phyloP scores from a whole-genome alignment of 2,797 vertebrate genomes.

The Gastrophryne carolinensis region DNA sequence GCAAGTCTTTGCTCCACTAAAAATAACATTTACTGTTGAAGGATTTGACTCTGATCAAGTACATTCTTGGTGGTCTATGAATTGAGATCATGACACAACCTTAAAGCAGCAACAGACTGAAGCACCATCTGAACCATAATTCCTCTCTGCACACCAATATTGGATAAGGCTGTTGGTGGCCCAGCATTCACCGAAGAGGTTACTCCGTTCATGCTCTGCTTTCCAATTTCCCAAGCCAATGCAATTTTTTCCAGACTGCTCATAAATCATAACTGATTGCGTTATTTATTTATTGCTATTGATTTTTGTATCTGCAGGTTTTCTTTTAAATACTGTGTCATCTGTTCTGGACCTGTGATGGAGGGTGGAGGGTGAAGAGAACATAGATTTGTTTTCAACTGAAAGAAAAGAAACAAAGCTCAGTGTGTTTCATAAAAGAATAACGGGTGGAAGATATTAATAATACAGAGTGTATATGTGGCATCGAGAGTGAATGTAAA shows the following conservation, averaged over 20 bases:
- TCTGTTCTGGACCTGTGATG: neutral
- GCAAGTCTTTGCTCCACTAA: too few relatives aligned
- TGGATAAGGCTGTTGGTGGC: neutral
- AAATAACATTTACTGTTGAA: too few relatives aligned
- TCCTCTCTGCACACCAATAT: neutral
- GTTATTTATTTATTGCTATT: constrained; percentile 47
- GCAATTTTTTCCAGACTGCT: constrained; percentile 4
- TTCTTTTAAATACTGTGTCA: constrained; percentile 37
- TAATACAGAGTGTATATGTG: too few relatives aligned
- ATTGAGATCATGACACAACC: too few relatives aligned
- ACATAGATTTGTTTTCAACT: neutral
- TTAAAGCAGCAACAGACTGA: too few relatives aligned
- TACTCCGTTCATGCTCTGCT: neutral
- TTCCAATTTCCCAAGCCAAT: constrained; percentile 10
- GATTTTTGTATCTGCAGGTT: constrained; percentile 39
- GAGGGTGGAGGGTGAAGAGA: neutral
- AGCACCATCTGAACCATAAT: too few relatives aligned
- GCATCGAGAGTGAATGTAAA: too few relatives aligned
- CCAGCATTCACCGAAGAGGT: neutral
- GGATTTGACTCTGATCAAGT: too few relatives aligned
- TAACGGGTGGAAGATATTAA: too few relatives aligned
- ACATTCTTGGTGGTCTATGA: too few relatives aligned
- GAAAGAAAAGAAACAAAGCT: neutral
- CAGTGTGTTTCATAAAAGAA: neutral
- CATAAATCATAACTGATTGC: constrained; percentile 48